Base-by-base conservation (phyloP, 2,797 vertebrate species). In the Oryzias sinensis region DNA sequence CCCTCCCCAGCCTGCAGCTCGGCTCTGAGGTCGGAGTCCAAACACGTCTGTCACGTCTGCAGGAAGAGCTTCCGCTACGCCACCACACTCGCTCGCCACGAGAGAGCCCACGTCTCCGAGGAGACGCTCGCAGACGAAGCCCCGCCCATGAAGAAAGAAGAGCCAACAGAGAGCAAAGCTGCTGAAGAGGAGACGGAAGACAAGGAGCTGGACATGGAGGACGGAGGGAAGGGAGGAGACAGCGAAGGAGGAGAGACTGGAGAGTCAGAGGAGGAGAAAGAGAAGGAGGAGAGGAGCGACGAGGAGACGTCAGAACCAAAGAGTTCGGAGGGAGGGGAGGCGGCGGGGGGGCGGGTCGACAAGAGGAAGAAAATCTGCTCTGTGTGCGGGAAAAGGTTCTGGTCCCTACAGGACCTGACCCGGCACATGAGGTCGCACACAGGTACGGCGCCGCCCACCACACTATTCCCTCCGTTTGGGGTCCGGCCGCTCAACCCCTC, bases 371-470 rank as follows among this genome's bases (percentile, higher is more conserved):
- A 99, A 84, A 94, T 98, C 72, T 99, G 97, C 80, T 93, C 86
- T 3, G 94, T 98, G 55, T 99, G 97, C 70, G 93, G 90, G 59
- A 99, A 99, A 71, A 88, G 97, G 37, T 99, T 99, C 91, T 99
- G 97, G 97, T 98, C 96, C 16, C 93, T 99, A 74, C 97, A 99
- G 84, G 97, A 99, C 85, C 91, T 99, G 84, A 99, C 97, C 0
- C 84, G 97, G 57, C 97, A 99, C 88, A 98, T 96, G 94, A 88
- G 97, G 80, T 99, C 97, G 18, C 97, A 99, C 87, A 99, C 97
- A 89, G 97, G 96, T 97, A 81, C 13, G 2, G 40, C 25, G 2
- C 33, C 33, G 11, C 33, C 33, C 33, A 37, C 33, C 47, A 15
- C n/a, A 6, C 14, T 4, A 4, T 11, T 27, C 2, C 43, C 43